phyloP scores from a whole-genome alignment of 2,113 vertebrate genomes.

The Hepsetus odoe region DNA sequence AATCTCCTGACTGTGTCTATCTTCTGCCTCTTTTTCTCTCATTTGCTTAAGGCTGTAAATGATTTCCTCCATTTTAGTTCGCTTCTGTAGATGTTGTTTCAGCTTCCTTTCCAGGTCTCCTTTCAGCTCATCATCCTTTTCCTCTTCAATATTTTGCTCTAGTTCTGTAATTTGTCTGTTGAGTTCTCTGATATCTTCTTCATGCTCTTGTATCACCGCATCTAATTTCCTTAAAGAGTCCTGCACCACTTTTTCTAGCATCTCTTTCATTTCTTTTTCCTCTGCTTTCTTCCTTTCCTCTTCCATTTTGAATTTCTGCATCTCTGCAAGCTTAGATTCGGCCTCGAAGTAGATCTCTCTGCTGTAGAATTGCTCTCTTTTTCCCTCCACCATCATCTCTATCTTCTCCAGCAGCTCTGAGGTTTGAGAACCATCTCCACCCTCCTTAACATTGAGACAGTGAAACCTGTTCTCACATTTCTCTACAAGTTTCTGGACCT shows the following conservation, averaged over 20 bases:
- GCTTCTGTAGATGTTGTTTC: background rate
- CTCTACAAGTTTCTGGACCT: slow-evolving; percentile 8
- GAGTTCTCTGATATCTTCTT: slow-evolving; percentile 14
- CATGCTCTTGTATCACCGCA: background rate
- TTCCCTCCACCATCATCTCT: slow-evolving; percentile 1
- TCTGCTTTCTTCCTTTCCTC: background rate
- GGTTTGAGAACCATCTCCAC: background rate
- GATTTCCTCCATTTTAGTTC: slow-evolving; percentile 16
- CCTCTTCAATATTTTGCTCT: slow-evolving; percentile 4
- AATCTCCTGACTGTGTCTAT: background rate
- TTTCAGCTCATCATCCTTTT: slow-evolving; percentile 1
- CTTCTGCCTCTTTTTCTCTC: slow-evolving; percentile 7
- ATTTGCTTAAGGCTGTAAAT: background rate
- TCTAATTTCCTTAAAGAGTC: slow-evolving; percentile 8
- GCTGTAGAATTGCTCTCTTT: background rate
- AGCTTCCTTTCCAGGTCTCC: background rate
- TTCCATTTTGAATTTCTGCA: background rate
- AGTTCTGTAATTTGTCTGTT: background rate
- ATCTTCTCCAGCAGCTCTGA: slow-evolving; percentile 27
- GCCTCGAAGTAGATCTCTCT: background rate
- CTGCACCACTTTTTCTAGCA: background rate
- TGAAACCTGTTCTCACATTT: slow-evolving; percentile 22
- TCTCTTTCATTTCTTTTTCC: background rate
- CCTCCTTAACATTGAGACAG: background rate
- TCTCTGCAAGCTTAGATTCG: background rate